Percentiles rank a stretch among this genome's conserved stretches.
Evolutionary conservation across 1,140 invertebrate species (phyloP).

Genomic region (Phymorhynchus buccinoides): DNA sequence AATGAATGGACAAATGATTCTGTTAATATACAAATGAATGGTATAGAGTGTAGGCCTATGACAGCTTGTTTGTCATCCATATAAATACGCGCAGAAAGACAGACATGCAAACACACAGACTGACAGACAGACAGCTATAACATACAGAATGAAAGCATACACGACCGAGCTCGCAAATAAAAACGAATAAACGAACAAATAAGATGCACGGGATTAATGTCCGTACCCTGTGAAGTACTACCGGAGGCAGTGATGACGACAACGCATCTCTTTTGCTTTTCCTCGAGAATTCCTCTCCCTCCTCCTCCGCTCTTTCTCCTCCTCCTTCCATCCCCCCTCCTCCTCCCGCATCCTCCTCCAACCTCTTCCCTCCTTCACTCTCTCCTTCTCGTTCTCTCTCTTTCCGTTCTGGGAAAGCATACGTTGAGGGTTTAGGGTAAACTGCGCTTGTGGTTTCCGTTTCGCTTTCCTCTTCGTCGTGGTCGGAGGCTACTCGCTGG

Average conservation of each 20-base stretch:
- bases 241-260: neutral
- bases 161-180: too few relatives aligned
- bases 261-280: neutral
- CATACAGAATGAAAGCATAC: too few relatives aligned
- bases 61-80: too few relatives aligned
- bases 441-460: too few relatives aligned
- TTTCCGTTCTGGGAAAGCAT: neutral
- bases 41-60: too few relatives aligned
- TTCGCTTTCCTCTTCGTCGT: conserved; percentile 28
- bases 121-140: too few relatives aligned
- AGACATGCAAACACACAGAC: too few relatives aligned
- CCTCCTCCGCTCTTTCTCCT: neutral
- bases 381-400: neutral
- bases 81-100: too few relatives aligned
- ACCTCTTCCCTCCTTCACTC: neutral
- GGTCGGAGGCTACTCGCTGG: conserved; percentile 4
- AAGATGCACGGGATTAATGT: neutral
- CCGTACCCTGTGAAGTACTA: neutral
- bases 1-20: too few relatives aligned
- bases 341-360: neutral
- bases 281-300: neutral
- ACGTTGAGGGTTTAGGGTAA: neutral
- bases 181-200: too few relatives aligned
- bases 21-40: too few relatives aligned
- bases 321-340: neutral